phyloP scores from a whole-genome alignment of 1,140 invertebrate genomes.

The Zaprionus vittiger region DNA sequence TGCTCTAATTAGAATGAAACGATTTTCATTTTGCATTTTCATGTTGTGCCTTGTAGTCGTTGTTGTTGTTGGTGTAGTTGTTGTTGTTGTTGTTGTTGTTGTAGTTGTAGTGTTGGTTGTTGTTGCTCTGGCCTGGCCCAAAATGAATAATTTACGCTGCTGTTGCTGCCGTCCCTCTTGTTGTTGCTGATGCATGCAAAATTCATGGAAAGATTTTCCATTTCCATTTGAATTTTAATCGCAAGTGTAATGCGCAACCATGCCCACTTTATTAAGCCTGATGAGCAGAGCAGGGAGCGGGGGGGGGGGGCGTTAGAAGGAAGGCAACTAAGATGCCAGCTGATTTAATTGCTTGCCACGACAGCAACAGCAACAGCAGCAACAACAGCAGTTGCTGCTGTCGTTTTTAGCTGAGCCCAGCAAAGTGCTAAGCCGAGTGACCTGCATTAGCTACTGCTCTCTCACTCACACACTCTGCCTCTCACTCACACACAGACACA shows the following conservation, averaged over 20 bases:
- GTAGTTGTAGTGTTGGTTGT: slow-evolving; percentile 14
- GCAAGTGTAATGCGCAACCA: slow-evolving; percentile 50
- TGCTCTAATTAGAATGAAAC: slow-evolving; percentile 81
- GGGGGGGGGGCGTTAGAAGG: background rate
- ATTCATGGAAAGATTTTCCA: slow-evolving; percentile 70
- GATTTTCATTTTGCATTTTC: slow-evolving; percentile 79
- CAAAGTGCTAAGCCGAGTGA: slow-evolving; percentile 27
- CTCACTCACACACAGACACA: background rate
- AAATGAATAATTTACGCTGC: slow-evolving; percentile 76
- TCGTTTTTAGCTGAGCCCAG: slow-evolving; percentile 30
- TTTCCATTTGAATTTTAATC: slow-evolving; percentile 74
- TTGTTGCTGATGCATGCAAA: slow-evolving; percentile 72
- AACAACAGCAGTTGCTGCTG: slow-evolving; percentile 18
- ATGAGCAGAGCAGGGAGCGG: background rate
- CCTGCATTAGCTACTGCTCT: slow-evolving; percentile 53
- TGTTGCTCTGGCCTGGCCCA: slow-evolving; percentile 50
- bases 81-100: slow-evolving; percentile 15
- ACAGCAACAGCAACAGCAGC: slow-evolving; percentile 16
- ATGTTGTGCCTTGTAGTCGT: slow-evolving; percentile 54
- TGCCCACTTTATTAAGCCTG: slow-evolving; percentile 23
- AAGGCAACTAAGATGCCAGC: slow-evolving; percentile 33
- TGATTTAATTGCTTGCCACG: slow-evolving; percentile 70
- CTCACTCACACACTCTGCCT: no score
- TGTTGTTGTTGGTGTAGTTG: no score
- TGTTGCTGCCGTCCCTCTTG: slow-evolving; percentile 27